These are phyloP conservation scores for Natator depressus DNA, from an alignment of 2,113 vertebrate species.

Conservation along the genomic window DNA sequence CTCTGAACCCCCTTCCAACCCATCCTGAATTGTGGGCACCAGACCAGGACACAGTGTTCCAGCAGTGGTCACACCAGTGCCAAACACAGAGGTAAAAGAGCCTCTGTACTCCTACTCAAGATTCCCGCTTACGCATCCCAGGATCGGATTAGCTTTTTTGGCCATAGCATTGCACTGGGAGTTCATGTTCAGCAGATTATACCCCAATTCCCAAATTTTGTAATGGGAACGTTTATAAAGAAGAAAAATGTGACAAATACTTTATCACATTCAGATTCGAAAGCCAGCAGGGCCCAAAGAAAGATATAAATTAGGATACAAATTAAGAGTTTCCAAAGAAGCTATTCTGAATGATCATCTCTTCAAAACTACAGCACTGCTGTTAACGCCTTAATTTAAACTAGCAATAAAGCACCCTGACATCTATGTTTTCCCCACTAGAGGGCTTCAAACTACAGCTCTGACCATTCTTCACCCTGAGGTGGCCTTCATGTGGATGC, in stretches of 20 bases:
- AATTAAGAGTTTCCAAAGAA: neutral
- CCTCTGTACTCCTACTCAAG: neutral
- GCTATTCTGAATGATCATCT: neutral
- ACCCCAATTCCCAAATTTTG: neutral
- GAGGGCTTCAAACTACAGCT: neutral
- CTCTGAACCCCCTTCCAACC: no score
- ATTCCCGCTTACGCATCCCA: neutral
- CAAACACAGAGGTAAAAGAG: neutral
- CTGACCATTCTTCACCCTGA: accelerated
- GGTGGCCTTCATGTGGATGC: neutral
- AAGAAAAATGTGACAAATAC: neutral
- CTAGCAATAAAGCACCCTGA: neutral
- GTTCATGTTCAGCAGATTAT: neutral
- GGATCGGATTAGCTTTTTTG: neutral
- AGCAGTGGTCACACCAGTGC: no score
- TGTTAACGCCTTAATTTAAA: neutral
- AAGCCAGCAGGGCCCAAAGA: neutral
- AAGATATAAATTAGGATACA: neutral
- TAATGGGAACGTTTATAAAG: neutral
- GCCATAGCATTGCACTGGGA: neutral
- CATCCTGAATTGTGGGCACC: no score
- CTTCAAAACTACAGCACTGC: neutral
- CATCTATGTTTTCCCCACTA: neutral
- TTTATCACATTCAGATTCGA: neutral
- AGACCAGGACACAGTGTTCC: no score